These are phyloP conservation scores for Rhyacichthys aspro DNA, from an alignment of 2,797 vertebrate species.

Conservation along the genomic window DNA sequence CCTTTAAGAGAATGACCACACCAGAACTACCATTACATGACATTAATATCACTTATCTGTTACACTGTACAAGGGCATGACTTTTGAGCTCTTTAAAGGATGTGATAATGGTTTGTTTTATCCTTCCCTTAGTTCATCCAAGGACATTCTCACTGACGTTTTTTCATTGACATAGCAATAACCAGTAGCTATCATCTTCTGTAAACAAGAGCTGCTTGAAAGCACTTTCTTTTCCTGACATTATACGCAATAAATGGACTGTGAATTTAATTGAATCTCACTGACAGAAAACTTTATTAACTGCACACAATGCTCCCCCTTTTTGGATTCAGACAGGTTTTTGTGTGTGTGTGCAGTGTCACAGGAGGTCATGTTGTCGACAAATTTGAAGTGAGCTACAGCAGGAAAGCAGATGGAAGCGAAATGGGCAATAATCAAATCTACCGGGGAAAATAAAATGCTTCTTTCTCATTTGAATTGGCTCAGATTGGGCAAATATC, in stretches of 20 bases:
- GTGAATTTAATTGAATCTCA: conserved; percentile 3
- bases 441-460: not conserved
- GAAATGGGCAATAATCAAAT: not conserved
- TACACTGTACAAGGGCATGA: not conserved
- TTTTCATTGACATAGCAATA: not conserved
- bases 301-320: not conserved
- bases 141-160: not conserved
- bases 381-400: not conserved
- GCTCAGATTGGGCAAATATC: no score
- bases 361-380: not conserved
- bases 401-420: no score
- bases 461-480: no score
- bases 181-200: not conserved
- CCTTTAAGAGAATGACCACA: not conserved
- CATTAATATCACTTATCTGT: not conserved
- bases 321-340: not conserved
- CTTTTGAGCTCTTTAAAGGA: not conserved
- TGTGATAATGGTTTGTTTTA: not conserved
- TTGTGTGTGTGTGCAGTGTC: not conserved
- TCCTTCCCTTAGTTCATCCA: not conserved
- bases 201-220: not conserved
- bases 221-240: not conserved
- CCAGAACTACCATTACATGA: not conserved
- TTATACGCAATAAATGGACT: not conserved
- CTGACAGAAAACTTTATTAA: conserved; percentile 1